Evolutionary conservation across 2,113 vertebrate genomes (phyloP).

Genomic region (Brachypteracias leptosomus): DNA sequence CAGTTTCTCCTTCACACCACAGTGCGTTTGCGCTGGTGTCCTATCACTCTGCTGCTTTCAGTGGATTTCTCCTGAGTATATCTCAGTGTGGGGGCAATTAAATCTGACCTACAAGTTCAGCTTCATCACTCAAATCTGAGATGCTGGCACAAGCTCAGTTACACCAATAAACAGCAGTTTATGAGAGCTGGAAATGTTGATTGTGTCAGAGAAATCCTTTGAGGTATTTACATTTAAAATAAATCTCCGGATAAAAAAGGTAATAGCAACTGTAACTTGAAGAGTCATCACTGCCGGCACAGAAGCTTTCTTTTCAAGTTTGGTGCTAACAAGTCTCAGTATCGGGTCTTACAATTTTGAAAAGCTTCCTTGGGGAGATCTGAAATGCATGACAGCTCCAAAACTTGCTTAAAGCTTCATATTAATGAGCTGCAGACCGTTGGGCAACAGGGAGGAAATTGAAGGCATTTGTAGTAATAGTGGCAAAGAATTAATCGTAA

Average conservation of each 20-base stretch:
- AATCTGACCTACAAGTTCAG: constrained; percentile 23
- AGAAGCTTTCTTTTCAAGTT: constrained; percentile 30
- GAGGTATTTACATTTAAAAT: constrained; percentile 11
- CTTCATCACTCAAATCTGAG: constrained; percentile 21
- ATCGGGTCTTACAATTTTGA: constrained; percentile 49
- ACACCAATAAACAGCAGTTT: constrained; percentile 21
- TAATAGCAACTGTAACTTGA: constrained; percentile 46
- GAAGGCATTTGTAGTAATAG: constrained; percentile 25
- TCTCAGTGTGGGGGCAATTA: not conserved
- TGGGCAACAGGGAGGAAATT: constrained; percentile 29
- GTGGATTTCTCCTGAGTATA: not conserved
- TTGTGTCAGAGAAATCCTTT: constrained; percentile 10
- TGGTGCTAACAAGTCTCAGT: constrained; percentile 41
- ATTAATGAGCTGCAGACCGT: constrained; percentile 3
- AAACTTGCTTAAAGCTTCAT: constrained; percentile 45
- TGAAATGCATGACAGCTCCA: constrained; percentile 16
- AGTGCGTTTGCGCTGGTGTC: not conserved
- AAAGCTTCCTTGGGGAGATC: constrained; percentile 51
- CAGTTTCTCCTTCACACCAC: not conserved
- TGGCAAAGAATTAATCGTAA: constrained; percentile 39
- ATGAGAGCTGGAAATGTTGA: not conserved
- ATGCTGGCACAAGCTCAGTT: not conserved
- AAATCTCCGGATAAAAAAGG: constrained; percentile 14
- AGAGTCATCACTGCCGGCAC: constrained; percentile 4
- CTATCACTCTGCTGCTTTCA: not conserved